These are phyloP conservation scores for Drosophila nr. perissopoda DNA, from an alignment of 2,888 invertebrate species.

Conservation along the genomic window DNA sequence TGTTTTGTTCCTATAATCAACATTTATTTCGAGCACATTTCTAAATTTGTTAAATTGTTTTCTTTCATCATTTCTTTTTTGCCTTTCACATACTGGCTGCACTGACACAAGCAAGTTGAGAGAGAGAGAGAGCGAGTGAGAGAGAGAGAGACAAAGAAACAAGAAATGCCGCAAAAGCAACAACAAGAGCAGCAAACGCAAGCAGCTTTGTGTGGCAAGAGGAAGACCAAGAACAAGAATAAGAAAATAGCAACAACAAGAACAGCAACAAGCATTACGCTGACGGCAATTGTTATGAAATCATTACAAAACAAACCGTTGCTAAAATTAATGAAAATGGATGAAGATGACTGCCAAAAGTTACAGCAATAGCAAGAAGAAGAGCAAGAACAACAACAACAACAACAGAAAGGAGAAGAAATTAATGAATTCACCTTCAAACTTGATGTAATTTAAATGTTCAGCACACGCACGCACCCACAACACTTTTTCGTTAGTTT, in stretches of 20 bases:
- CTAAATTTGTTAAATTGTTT: background rate
- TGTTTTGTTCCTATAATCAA: background rate
- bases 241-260: conserved; percentile 21
- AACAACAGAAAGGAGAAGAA: background rate
- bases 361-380: conserved; percentile 8
- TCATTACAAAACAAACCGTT: conserved; percentile 77
- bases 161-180: conserved; percentile 31
- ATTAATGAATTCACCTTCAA: conserved; percentile 18
- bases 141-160: background rate
- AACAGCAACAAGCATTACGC: conserved; percentile 51
- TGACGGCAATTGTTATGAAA: conserved; percentile 79
- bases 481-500: conserved; percentile 16
- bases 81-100: background rate
- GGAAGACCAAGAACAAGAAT: conserved; percentile 19
- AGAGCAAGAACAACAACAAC: background rate
- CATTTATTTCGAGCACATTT: background rate
- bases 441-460: background rate
- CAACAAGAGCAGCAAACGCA: conserved; percentile 32
- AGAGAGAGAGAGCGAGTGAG: too few species aligned
- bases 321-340: conserved; percentile 17
- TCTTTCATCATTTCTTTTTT: background rate
- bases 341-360: conserved; percentile 8
- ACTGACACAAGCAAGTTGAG: conserved; percentile 1
- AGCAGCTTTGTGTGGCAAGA: conserved; percentile 36
- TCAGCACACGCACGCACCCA: background rate